These are phyloP conservation scores for Cyclopterus lumpus DNA, from an alignment of 2,797 vertebrate genomes.

Conservation along the genomic window DNA sequence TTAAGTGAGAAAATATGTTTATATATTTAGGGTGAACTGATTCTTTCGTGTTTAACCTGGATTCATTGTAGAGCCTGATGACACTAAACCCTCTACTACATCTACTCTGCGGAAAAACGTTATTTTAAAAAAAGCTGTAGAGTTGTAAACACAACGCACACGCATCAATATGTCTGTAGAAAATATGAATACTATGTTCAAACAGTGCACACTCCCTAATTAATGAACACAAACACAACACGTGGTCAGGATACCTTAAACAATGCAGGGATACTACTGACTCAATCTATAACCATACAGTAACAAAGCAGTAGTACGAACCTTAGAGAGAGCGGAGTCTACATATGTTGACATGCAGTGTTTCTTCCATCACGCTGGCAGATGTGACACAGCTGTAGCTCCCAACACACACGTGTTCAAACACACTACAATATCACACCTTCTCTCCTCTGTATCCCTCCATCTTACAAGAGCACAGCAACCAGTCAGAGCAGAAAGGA, in stretches of 20 bases:
- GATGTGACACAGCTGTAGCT: constrained; percentile 53
- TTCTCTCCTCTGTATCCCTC: constrained; percentile 45
- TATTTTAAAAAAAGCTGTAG: constrained; percentile 1
- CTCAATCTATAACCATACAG: not conserved
- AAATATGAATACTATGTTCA: not conserved
- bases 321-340: constrained; percentile 59
- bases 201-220: not conserved
- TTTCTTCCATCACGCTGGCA: constrained; percentile 45
- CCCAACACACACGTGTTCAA: constrained; percentile 20
- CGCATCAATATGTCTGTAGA: not conserved
- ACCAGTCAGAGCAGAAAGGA: constrained; percentile 42
- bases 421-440: constrained; percentile 29
- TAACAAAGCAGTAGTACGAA: constrained; percentile 37
- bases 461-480: constrained; percentile 34
- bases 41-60: not conserved
- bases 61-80: not conserved
- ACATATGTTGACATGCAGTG: constrained; percentile 40
- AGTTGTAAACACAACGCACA: constrained; percentile 10
- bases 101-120: constrained; percentile 1
- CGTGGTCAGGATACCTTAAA: not conserved
- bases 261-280: not conserved
- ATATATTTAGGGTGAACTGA: not conserved
- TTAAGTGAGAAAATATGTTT: not conserved
- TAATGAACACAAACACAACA: not conserved
- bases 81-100: constrained; percentile 3